Conservation (phyloP, 2,888 invertebrate genomes). For the Cheilosia urbana region DNA sequence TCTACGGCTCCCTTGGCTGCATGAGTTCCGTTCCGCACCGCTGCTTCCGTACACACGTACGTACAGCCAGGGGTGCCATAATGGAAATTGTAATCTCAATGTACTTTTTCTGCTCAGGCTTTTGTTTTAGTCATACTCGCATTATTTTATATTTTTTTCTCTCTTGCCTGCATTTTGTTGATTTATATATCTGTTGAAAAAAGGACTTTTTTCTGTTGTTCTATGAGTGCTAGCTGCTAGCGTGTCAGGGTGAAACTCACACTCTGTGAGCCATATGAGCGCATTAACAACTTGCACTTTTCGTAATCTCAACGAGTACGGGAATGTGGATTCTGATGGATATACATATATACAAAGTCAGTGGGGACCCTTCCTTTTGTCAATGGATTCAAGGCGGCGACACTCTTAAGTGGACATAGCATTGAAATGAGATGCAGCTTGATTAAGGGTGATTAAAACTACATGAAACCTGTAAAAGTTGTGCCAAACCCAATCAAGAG, state of each 20-base stretch:
- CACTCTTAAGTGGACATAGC: neutral
- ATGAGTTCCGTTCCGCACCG: conserved; percentile 63
- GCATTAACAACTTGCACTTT: neutral
- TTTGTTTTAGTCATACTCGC: conserved; percentile 67
- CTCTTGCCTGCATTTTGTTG: conserved; percentile 55
- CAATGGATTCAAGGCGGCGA: neutral
- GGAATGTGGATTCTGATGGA: neutral
- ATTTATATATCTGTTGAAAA: conserved; percentile 53
- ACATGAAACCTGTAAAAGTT: conserved; percentile 39
- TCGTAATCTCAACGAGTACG: neutral
- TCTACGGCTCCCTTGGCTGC: conserved; percentile 55
- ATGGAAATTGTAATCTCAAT: conserved; percentile 74
- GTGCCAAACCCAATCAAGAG: conserved; percentile 58
- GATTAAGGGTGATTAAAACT: conserved; percentile 14
- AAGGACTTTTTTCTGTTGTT: conserved; percentile 32
- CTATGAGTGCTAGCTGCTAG: conserved; percentile 10
- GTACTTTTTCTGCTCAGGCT: conserved; percentile 54
- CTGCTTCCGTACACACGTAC: conserved; percentile 47
- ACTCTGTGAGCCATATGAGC: conserved; percentile 12
- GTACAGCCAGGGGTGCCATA: conserved; percentile 64
- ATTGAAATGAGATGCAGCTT: conserved; percentile 27
- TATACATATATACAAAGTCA: neutral
- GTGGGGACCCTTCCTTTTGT: neutral
- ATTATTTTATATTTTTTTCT: conserved; percentile 57
- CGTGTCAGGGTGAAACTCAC: conserved; percentile 43